phyloP scores from a whole-genome alignment of 2,113 vertebrate species.

The Rhinolophus ferrumequinum region DNA sequence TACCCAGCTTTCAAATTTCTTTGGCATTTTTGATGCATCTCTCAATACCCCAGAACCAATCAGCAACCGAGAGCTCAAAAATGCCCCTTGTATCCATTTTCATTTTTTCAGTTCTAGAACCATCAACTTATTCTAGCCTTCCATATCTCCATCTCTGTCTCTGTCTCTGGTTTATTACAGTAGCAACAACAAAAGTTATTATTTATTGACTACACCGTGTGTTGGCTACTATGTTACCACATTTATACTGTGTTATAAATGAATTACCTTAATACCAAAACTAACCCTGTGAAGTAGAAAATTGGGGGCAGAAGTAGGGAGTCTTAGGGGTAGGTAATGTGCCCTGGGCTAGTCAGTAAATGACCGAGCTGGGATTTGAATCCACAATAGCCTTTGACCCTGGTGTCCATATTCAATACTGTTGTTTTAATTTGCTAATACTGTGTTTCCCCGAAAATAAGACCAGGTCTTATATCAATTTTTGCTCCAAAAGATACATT shows the following conservation, averaged over 20 bases:
- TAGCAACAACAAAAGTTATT: neutral
- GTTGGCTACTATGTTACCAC: neutral
- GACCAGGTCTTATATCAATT: too few species aligned
- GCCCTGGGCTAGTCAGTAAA: neutral
- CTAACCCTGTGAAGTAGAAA: neutral
- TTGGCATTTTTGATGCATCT: constrained; percentile 21
- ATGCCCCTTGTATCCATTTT: neutral
- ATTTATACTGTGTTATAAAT: neutral
- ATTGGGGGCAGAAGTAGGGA: neutral
- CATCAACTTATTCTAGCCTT: neutral
- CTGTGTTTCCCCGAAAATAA: too few species aligned
- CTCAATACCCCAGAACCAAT: neutral
- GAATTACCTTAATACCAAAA: neutral
- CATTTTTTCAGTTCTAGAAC: neutral
- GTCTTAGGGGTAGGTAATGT: neutral
- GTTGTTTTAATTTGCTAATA: neutral
- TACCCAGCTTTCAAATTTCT: neutral
- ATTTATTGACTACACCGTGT: neutral
- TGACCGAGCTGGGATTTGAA: neutral
- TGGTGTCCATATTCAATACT: neutral
- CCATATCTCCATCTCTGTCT: neutral
- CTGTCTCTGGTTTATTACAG: neutral
- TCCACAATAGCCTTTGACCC: neutral
- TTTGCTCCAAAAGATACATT: too few species aligned
- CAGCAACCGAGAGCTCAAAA: neutral